Evolutionary conservation across 1,140 invertebrate genomes (phyloP).

Genomic region (Drosophila pseudoananassae): DNA sequence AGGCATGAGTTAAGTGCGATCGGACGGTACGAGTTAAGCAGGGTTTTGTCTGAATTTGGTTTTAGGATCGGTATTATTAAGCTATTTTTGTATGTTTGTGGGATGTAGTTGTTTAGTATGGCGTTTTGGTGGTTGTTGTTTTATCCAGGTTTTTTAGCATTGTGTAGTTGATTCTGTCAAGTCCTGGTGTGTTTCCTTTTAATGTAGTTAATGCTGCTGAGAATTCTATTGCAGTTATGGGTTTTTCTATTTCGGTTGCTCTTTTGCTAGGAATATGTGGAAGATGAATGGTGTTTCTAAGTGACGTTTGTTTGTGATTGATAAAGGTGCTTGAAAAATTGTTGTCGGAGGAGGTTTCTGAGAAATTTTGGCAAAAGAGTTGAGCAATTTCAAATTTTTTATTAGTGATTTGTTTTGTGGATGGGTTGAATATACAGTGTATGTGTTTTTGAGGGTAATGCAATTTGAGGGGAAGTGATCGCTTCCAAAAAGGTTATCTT

Average conservation of each 20-base stretch:
- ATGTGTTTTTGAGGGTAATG: constrained; percentile 10
- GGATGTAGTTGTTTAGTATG: too few relatives aligned
- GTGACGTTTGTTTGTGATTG: constrained; percentile 19
- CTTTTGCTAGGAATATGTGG: constrained; percentile 23
- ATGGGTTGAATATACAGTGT: constrained; percentile 10
- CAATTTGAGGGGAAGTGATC: constrained; percentile 25
- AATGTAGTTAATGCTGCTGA: constrained; percentile 14
- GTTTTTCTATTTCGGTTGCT: constrained; percentile 35
- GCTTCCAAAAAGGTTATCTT: constrained; percentile 24
- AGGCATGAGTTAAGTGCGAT: too few relatives aligned
- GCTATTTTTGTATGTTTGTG: too few relatives aligned
- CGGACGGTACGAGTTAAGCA: too few relatives aligned
- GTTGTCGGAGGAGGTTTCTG: neutral
- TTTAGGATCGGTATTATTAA: too few relatives aligned
- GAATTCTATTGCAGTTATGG: constrained; percentile 17
- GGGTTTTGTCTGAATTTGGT: too few relatives aligned
- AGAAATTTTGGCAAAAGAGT: neutral
- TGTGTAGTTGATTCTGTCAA: neutral
- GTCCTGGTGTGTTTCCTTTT: constrained; percentile 14
- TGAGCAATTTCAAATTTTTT: constrained; percentile 15
- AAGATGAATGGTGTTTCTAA: constrained; percentile 1
- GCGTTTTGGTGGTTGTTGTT: too few relatives aligned
- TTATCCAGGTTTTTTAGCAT: too few relatives aligned
- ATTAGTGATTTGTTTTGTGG: constrained; percentile 12
- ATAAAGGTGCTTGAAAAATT: neutral